Evolutionary conservation across 2,888 invertebrate species (phyloP), one percentile per base, ranked within the genome.

Genomic region (Drosophila anceps): DNA sequence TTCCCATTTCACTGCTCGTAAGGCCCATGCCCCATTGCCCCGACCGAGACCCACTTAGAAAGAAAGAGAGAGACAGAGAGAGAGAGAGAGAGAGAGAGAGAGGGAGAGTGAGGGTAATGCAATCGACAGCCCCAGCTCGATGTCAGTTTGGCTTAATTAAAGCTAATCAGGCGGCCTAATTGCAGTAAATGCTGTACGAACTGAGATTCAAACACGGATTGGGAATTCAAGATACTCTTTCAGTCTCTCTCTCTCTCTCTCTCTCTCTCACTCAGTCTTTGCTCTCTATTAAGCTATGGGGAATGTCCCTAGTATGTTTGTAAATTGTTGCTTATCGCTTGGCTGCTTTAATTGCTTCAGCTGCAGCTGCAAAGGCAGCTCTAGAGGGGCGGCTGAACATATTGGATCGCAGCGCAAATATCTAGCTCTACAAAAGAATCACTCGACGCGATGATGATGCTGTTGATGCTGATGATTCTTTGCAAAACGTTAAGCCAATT

Each of bases 401-500:
- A 35, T 59, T 57, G 41, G 57, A 64, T 71, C 43, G 57, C 24
- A 51, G 20, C 41, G 33, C 60, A 67, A 67, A 53, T 24, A 73
- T 57, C 59, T 41, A 50, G 60, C 39, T 20, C 31, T 29, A 60
- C 59, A 55, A 66, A 61, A 48, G 57, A 68, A 62, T 71, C 44
- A 48, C 54, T 61, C 54, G 41, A 57, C 48, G 29, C 31, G 37
- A 46, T 43, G 24, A 18, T 53, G 31, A 53, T 66, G 18, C 12
- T 61, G 46, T 3, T 55, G 43, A 8, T 57, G 67, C 12, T 58
- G 54, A 57, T 65, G 44, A 33, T 48, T 71, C 67, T 66, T 79
- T 79, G 84, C 82, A 78, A 84, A 84, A 77, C 78, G 76, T 66
- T 80, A 76, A 76, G 72, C 69, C 86, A 84, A 84, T 84, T 88